Evolutionary conservation across 2,113 vertebrate genomes (phyloP).

Genomic region (Plectropomus leopardus): DNA sequence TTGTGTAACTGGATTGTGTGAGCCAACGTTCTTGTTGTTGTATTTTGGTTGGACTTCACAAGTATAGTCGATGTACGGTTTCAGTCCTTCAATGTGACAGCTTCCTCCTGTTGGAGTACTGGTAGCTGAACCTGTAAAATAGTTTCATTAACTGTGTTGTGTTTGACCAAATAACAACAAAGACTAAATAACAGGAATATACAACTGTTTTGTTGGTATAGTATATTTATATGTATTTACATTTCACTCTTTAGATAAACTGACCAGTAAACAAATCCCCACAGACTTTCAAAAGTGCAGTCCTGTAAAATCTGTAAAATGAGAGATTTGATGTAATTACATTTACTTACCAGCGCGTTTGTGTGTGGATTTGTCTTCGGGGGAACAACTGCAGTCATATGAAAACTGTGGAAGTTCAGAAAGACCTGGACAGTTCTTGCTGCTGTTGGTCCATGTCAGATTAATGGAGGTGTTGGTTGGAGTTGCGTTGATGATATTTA

Average conservation of each 20-base stretch:
- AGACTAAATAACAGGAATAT: background rate
- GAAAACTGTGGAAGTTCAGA: rapidly evolving
- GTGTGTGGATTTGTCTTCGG: rapidly evolving
- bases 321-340: background rate
- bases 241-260: background rate
- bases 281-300: background rate
- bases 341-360: background rate
- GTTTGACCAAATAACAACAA: background rate
- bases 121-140: rapidly evolving
- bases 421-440: rapidly evolving
- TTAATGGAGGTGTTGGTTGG: rapidly evolving
- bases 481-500: rapidly evolving
- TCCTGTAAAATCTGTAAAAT: background rate
- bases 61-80: rapidly evolving
- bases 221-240: too few relatives aligned
- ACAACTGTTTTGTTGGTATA: background rate
- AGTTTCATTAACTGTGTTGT: background rate
- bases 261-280: background rate
- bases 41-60: constrained; percentile 16
- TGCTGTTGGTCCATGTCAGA: background rate
- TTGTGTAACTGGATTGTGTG: rapidly evolving
- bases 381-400: rapidly evolving
- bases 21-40: rapidly evolving
- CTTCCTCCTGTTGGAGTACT: rapidly evolving
- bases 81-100: rapidly evolving